A percentile compares a stretch with the other conserved stretches of the same genome.
phyloP scores from a whole-genome alignment of 2,797 vertebrate species.

The Diglossa cyanea region DNA sequence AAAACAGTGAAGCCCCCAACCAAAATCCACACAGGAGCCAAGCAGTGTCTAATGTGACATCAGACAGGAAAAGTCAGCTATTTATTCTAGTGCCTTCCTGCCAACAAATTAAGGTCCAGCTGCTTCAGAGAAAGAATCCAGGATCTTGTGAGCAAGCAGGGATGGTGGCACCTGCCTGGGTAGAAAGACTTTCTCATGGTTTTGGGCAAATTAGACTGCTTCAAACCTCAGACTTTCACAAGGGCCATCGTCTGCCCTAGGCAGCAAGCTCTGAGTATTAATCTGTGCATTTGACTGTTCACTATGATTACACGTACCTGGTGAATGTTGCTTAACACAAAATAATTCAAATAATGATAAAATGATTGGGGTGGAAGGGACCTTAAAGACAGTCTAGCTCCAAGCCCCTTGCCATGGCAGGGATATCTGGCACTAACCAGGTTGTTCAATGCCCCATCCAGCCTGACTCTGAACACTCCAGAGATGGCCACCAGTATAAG shows the following conservation, averaged over 20 bases:
- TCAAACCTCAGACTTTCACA: background rate
- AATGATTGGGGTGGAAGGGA: background rate
- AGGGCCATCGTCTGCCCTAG: background rate
- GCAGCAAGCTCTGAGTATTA: background rate
- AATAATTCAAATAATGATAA: background rate
- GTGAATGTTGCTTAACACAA: background rate
- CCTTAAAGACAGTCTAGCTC: background rate
- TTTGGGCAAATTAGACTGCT: background rate
- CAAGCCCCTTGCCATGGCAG: background rate
- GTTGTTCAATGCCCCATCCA: background rate
- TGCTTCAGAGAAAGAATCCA: background rate
- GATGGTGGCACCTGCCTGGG: background rate
- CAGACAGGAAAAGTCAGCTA: background rate
- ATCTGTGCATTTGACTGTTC: background rate
- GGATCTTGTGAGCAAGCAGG: background rate
- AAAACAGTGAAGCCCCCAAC: background rate
- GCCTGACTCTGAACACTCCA: background rate
- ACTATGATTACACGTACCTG: background rate
- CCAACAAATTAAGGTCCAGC: background rate
- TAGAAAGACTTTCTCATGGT: background rate
- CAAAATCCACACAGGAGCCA: background rate
- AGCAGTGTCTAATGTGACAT: background rate
- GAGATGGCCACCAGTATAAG: background rate
- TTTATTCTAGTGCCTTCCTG: background rate
- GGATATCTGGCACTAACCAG: background rate